A percentile compares a stretch with the other conserved stretches of the same genome.
These are phyloP conservation scores for Euproctis similis DNA, from an alignment of 2,888 invertebrate species.

Conservation along the genomic window DNA sequence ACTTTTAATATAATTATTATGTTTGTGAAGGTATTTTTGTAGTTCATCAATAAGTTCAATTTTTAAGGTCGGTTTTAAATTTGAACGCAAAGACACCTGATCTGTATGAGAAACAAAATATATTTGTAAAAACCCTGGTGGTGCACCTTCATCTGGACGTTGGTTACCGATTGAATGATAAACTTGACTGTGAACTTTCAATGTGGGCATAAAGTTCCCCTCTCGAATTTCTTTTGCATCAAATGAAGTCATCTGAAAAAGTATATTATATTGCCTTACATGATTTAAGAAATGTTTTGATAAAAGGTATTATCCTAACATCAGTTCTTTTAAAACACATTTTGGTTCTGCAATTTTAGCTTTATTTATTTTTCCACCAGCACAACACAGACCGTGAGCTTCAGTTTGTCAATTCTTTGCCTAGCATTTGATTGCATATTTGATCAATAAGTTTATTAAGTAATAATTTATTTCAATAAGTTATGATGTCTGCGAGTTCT, in stretches of 20 bases:
- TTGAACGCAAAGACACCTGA: conserved; percentile 2
- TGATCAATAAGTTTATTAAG: conserved; percentile 11
- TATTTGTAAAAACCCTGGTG: conserved; percentile 9
- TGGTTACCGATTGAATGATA: conserved; percentile 8
- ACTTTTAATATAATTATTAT: neutral
- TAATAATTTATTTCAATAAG: conserved; percentile 4
- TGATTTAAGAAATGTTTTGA: conserved; percentile 9
- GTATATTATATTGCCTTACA: conserved; percentile 2
- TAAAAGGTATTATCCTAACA: conserved; percentile 5
- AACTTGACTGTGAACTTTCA: too few relatives aligned
- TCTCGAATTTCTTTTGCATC: too few relatives aligned
- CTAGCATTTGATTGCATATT: conserved; percentile 12
- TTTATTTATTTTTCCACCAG: conserved; percentile 15
- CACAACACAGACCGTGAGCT: conserved; percentile 18
- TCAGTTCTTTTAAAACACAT: conserved; percentile 6
- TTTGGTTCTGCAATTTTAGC: conserved; percentile 12
- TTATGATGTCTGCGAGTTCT: conserved; percentile 7
- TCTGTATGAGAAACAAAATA: conserved; percentile 8
- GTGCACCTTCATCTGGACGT: conserved; percentile 9
- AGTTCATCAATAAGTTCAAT: neutral
- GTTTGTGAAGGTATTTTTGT: neutral
- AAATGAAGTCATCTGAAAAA: conserved; percentile 10
- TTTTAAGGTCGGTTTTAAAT: neutral
- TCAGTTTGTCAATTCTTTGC: conserved; percentile 15
- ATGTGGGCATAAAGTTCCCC: too few relatives aligned